Evolutionary conservation across 1,140 invertebrate genomes (phyloP), one percentile per base, ranked within the genome.

Genomic region (Drosophila tristis): DNA sequence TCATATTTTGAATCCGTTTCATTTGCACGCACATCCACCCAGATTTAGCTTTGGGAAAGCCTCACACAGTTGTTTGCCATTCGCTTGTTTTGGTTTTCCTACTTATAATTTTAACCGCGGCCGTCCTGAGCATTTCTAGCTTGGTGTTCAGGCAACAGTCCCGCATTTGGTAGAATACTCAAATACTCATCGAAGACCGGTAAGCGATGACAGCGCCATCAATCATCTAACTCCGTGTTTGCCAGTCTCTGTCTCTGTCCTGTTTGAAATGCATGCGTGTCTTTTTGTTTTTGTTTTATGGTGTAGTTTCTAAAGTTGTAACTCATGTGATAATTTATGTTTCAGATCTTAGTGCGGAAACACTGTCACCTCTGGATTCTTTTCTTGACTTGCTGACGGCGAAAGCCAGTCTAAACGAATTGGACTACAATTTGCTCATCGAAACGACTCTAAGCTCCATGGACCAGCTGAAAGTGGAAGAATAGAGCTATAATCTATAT

Each of bases 351-450:
- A 95, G 95, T 0, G 94, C 94, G 31, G 95, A 96, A 90, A 93
- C 95, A 56, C 90, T 96, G 1, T 96, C 96, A 44, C 96, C 96
- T 0, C 91, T 97, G 59, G 96, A 97, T 87, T 97, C 96, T 13
- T 97, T 97, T 86, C 92, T 97, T 47, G 96, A 97, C 92, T 92
- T 97, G 43, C 93, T 97, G 20, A 97, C 96, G 2, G 96, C 96
- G 8, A 97, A 97, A 93, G 96, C 96, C 8, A 96, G 95, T 91
- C 93, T 97, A 58, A 95, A 96, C 58, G 96, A 97, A 84, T 91
- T 97, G 75, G 96, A 97, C 91, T 96, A 96, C 90, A 96, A 96
- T 74, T 93, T 97, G 63, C 93, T 97, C 9, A 96, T 97, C 76
- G 96, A 97, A 92, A 96, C 96, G 31, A 97, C 96, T 9, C 92